A percentile compares a stretch with the other conserved stretches of the same genome.
phyloP scores from a whole-genome alignment of 2,113 vertebrate genomes.

The Paradisaea rubra region DNA sequence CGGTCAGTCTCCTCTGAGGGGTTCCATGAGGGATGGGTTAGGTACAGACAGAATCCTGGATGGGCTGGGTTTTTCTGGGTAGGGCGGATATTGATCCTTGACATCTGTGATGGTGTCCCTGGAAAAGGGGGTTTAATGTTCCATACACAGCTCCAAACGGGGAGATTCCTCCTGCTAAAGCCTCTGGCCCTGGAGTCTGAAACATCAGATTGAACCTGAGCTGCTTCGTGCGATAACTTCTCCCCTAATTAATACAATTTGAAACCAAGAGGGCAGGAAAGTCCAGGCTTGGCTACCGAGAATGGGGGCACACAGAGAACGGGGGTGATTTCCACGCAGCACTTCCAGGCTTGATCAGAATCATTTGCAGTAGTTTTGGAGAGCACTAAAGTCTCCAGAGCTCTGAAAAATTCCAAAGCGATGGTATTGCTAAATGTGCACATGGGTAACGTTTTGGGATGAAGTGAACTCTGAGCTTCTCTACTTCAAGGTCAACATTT shows the following conservation, averaged over 20 bases:
- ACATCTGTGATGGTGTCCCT: not conserved
- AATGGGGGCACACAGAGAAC: not conserved
- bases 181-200: not conserved
- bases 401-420: not conserved
- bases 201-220: not conserved
- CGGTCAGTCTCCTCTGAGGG: not conserved
- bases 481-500: not conserved
- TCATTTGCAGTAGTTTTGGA: not conserved
- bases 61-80: not conserved
- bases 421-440: not conserved
- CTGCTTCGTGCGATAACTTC: not conserved
- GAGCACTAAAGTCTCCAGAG: not conserved
- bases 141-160: not conserved
- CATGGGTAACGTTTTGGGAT: rapidly evolving
- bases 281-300: not conserved
- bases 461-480: not conserved
- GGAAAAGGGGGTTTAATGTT: not conserved
- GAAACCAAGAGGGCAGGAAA: not conserved
- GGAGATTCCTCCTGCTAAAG: not conserved
- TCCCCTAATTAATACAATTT: not conserved
- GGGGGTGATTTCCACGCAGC: not conserved
- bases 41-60: no score
- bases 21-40: not conserved
- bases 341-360: not conserved
- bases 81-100: not conserved